Evolutionary conservation across 2,888 invertebrate genomes (phyloP), one percentile per base, ranked within the genome.

Genomic region (Leuctra nigra): DNA sequence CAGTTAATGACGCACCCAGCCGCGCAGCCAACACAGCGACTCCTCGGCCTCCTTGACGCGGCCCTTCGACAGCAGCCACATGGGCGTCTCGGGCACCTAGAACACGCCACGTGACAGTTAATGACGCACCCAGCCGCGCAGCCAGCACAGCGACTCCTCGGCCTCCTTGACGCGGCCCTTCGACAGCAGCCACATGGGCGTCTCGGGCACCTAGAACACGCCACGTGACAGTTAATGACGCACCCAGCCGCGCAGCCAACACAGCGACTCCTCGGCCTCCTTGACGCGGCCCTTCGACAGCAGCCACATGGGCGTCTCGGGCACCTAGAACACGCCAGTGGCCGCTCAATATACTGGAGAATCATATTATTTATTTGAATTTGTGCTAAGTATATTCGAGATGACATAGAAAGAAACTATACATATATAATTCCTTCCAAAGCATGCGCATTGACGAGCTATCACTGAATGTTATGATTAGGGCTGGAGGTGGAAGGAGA

Each of bases 1-100:
- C 18, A 7, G 39, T 39, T 4, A 39, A n/a, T 11, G 11, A 11
- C 29, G 29, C 0, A 74, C 73, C 79, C 79, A 79, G 1, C 80
- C 80, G 55, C 80, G 70, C 1, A 81, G 71, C 62, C 76, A 75
- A 60, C 78, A 77, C n/a, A 80, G 69, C 0, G 80, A 76, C 25
- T 66, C 69, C 9, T 76, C 63, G 0, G 81, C 80, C 9, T 80
- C 79, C 64, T 76, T 75, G 61, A 73, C 72, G 1, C 77, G 71
- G 6, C 78, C 77, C 61, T 77, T 77, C 0, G 79, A 77, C 57
- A 80, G 62, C n/a, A 81, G 67, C 80, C 80, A 80, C 64, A 78
- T 72, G 35, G 80, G 80, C 6, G 80, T 77, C 68, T 81, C 80
- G 0, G 80, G 80, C 1, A 79, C 75, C 79, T 79, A 68, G 4